A percentile compares a stretch with the other conserved stretches of the same genome.
phyloP scores from a whole-genome alignment of 53 echinoderm and acorn worm species.

The Pentamera pediparva region DNA sequence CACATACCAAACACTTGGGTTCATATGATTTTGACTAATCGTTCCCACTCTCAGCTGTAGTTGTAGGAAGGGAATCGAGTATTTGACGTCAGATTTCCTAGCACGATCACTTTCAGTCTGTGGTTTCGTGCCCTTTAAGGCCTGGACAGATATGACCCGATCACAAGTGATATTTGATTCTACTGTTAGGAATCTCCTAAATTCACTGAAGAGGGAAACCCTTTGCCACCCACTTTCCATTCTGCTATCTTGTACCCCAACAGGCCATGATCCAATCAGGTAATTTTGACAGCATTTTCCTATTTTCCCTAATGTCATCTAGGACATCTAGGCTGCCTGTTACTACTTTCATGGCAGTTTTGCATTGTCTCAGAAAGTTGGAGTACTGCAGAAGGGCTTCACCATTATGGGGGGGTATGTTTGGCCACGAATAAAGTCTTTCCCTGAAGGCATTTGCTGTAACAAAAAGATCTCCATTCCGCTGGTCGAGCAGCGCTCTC shows the following conservation, averaged over 20 bases:
- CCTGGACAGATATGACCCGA: conserved; percentile 22
- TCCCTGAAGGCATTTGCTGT: conserved; percentile 35
- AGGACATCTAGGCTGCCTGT: conserved; percentile 43
- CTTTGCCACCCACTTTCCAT: conserved; percentile 18
- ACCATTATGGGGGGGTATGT: conserved; percentile 12
- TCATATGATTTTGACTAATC: not conserved
- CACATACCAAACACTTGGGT: not conserved
- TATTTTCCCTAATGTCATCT: conserved; percentile 48
- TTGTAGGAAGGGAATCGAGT: conserved; percentile 1
- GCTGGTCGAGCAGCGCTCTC: not conserved
- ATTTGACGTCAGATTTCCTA: not conserved
- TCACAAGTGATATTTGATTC: conserved; percentile 50
- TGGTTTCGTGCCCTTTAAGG: too few species aligned
- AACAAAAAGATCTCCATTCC: conserved; percentile 29
- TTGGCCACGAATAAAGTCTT: conserved; percentile 31
- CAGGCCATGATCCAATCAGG: conserved; percentile 50
- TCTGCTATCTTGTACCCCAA: conserved; percentile 41
- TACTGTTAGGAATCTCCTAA: conserved; percentile 32
- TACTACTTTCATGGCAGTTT: conserved; percentile 6
- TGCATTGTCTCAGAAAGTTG: conserved; percentile 40
- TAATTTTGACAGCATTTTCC: conserved; percentile 26
- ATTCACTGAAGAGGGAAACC: conserved; percentile 43
- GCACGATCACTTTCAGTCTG: not conserved
- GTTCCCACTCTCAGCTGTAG: not conserved
- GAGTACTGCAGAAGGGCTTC: conserved; percentile 20